phyloP scores from a whole-genome alignment of 2,888 invertebrate genomes.

The Dromius quadrimaculatus region DNA sequence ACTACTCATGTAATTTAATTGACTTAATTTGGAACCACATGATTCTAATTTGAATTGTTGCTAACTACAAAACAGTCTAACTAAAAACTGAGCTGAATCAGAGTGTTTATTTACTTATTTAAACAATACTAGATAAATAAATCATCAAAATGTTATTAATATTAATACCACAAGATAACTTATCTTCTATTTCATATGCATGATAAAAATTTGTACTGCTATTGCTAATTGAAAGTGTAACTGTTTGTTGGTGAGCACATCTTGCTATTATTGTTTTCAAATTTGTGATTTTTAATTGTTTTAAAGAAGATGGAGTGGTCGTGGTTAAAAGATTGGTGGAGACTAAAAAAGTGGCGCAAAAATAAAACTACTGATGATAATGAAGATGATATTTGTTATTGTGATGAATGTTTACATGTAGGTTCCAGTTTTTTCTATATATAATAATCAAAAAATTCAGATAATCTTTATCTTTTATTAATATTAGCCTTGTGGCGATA shows the following conservation, averaged over 20 bases:
- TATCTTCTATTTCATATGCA: slow-evolving; percentile 37
- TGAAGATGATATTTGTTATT: slow-evolving; percentile 77
- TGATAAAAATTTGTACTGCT: slow-evolving; percentile 19
- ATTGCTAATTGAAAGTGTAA: slow-evolving; percentile 16
- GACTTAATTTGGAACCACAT: slow-evolving; percentile 29
- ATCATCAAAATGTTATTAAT: slow-evolving; percentile 31
- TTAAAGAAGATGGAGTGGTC: slow-evolving; percentile 77
- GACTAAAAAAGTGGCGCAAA: slow-evolving; percentile 77
- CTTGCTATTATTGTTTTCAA: slow-evolving; percentile 6
- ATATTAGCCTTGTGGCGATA: slow-evolving; percentile 19
- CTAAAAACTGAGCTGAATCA: neutral
- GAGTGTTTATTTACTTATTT: slow-evolving; percentile 33
- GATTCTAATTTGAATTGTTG: slow-evolving; percentile 29
- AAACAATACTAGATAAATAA: slow-evolving; percentile 45
- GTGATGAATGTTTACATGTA: slow-evolving; percentile 77
- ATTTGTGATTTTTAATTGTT: slow-evolving; percentile 22
- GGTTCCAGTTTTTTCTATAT: slow-evolving; percentile 40
- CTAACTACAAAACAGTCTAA: slow-evolving; percentile 12
- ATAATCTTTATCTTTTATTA: slow-evolving; percentile 22
- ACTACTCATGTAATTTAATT: slow-evolving; percentile 27
- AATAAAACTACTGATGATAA: slow-evolving; percentile 67
- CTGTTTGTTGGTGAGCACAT: neutral
- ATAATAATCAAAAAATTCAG: no score
- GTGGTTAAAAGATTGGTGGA: slow-evolving; percentile 86
- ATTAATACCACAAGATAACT: slow-evolving; percentile 29